phyloP scores from a whole-genome alignment of 2,113 vertebrate species.

The Antennarius striatus region DNA sequence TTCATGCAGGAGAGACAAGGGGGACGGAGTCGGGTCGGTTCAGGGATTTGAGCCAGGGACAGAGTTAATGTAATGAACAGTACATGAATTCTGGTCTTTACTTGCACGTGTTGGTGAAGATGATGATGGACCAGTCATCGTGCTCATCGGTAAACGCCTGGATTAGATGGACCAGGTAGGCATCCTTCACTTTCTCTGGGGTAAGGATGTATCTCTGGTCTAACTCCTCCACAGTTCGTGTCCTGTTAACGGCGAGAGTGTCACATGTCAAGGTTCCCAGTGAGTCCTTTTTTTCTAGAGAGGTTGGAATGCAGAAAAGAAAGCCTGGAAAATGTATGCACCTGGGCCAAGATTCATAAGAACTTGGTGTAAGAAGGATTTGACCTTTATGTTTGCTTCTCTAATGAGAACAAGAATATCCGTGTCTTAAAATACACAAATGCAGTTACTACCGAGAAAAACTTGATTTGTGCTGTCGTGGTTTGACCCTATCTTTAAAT shows the following conservation, averaged over 20 bases:
- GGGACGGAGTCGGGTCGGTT: no score
- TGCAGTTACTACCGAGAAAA: no score
- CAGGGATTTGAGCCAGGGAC: no score
- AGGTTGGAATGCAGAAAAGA: no score
- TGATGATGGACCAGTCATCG: constrained; percentile 91
- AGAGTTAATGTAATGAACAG: neutral
- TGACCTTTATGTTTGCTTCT: no score
- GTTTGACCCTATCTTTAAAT: no score
- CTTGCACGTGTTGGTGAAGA: constrained; percentile 99
- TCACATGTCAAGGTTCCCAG: neutral
- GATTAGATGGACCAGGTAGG: constrained; percentile 91
- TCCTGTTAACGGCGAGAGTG: constrained; percentile 70
- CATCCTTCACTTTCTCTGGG: constrained; percentile 91
- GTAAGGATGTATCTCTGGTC: constrained; percentile 92
- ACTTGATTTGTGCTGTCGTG: no score
- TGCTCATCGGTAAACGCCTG: constrained; percentile 91
- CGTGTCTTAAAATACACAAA: no score
- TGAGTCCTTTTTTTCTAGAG: neutral
- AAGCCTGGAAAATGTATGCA: no score
- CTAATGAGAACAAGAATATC: no score
- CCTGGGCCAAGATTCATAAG: no score
- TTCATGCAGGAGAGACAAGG: neutral
- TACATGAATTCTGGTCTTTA: constrained; percentile 64
- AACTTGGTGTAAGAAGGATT: no score
- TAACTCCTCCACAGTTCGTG: constrained; percentile 87